Base-by-base conservation (phyloP, 2,113 vertebrate genomes). In the Maccullochella peelii region DNA sequence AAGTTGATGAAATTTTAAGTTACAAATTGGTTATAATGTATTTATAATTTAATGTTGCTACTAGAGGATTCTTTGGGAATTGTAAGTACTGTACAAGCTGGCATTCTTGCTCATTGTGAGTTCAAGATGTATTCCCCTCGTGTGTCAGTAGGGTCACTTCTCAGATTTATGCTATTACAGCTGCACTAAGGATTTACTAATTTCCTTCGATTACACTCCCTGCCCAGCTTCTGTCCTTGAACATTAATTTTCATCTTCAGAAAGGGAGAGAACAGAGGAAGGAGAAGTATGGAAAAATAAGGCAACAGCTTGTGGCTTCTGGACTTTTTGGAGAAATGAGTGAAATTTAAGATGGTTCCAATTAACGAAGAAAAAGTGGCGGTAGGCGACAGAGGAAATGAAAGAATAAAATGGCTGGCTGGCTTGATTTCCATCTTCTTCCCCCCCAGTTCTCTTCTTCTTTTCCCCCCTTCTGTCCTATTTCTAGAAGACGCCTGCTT, bases 341-440 rank as follows among this genome's bases (percentile, higher is more conserved):
- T 14, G 30, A 92, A 84, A 71, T 75, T 23, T 65, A 78, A 90
- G 88, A 88, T 93, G 92, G 83, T 93, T 94, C 84, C 87, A 90
- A 92, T 94, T 91, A 93, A 82, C 10, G 9, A 47, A 77, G 57
- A 59, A 87, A 88, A 85, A 85, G 77, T 70, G 58, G 80, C 42
- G 16, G 83, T 58, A 66, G 83, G 75, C 78, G 3, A 73, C 74
- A 72, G 62, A 88, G 92, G 90, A 94, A 94, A 93, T 93, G 84
- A 92, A 91, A 90, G 78, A 90, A 93, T 92, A 77, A 92, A 93
- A 90, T 49, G 83, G 86, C 81, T 49, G 83, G 86, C 81, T 88
- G 84, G 85, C 93, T 94, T 92, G 87, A 85, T 85, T 92, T 91
- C 52, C 52, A 84, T 90, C 86, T 83, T 80, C 63, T 50, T 2